phyloP scores from a whole-genome alignment of 2,797 vertebrate species.

The Hoplostethus mediterraneus region DNA sequence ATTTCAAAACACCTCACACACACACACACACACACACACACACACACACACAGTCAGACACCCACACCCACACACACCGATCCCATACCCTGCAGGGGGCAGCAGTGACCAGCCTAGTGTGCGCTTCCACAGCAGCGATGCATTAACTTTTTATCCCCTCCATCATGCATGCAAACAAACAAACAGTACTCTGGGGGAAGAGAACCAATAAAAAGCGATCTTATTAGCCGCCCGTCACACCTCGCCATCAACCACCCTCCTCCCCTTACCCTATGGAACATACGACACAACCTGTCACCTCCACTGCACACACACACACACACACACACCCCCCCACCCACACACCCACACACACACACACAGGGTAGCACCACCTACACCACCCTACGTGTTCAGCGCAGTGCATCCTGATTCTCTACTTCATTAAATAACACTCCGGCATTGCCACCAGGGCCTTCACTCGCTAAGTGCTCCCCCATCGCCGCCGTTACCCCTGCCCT shows the following conservation, averaged over 20 bases:
- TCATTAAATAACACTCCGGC: conserved; percentile 82
- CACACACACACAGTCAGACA: conserved; percentile 2
- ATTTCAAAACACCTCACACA: too few relatives aligned
- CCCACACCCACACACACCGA: conserved; percentile 8
- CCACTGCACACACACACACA: conserved; percentile 38
- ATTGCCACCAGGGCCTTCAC: conserved; percentile 69
- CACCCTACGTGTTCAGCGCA: conserved; percentile 53
- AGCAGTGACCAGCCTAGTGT: conserved; percentile 77
- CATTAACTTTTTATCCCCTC: conserved; percentile 77
- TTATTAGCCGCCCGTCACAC: conserved; percentile 73
- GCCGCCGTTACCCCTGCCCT: conserved; percentile 66
- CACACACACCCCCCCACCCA: conserved; percentile 17
- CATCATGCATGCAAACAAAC: conserved; percentile 82
- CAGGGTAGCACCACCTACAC: conserved; percentile 56
- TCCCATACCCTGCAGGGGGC: conserved; percentile 80
- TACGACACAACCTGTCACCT: conserved; percentile 70
- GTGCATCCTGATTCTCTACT: conserved; percentile 75
- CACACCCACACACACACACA: conserved; percentile 46
- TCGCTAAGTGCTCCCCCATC: conserved; percentile 77
- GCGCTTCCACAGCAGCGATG: conserved; percentile 49
- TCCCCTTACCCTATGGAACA: conserved; percentile 59
- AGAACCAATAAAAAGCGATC: conserved; percentile 80
- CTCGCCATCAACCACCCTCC: conserved; percentile 60
- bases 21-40: conserved; percentile 5
- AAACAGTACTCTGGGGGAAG: conserved; percentile 77